Percentiles rank a stretch among this genome's conserved stretches.
Evolutionary conservation across 2,888 invertebrate genomes (phyloP).

Genomic region (Omphaloscelis lunosa): DNA sequence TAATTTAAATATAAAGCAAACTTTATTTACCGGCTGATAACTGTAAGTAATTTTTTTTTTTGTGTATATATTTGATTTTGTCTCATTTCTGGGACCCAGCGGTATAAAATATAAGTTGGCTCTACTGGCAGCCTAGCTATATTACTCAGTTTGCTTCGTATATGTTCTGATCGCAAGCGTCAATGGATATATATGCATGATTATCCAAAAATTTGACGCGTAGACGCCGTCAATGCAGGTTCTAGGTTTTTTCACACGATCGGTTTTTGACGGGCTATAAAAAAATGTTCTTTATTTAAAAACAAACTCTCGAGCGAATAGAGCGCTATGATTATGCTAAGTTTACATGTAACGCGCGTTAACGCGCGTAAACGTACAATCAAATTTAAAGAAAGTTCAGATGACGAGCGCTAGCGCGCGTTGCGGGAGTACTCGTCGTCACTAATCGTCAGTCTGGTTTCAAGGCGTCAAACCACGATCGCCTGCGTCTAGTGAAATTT

Average conservation of each 20-base stretch:
- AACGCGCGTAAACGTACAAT: too few relatives aligned
- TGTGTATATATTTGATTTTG: not conserved
- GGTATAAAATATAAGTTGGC: not conserved
- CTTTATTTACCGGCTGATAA: not conserved
- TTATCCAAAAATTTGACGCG: not conserved
- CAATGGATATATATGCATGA: conserved; percentile 8
- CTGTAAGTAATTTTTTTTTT: too few relatives aligned
- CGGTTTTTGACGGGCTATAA: not conserved
- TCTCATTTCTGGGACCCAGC: not conserved
- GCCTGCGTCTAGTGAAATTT: too few relatives aligned
- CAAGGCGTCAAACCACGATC: too few relatives aligned
- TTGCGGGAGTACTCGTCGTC: too few relatives aligned
- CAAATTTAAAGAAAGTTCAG: too few relatives aligned
- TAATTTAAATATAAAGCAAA: not conserved
- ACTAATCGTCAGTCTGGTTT: too few relatives aligned
- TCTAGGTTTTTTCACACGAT: not conserved
- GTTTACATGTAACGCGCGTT: too few relatives aligned
- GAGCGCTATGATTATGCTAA: too few relatives aligned
- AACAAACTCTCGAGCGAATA: not conserved
- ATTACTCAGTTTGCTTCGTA: not conserved
- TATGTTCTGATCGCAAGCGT: not conserved
- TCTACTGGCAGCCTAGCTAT: not conserved
- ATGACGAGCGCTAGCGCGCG: too few relatives aligned
- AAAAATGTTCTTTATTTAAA: not conserved
- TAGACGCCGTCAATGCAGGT: not conserved